Percentiles rank a stretch among this genome's conserved stretches.
Evolutionary conservation across 2,113 vertebrate genomes (phyloP).

Genomic region (Alethe castanea): DNA sequence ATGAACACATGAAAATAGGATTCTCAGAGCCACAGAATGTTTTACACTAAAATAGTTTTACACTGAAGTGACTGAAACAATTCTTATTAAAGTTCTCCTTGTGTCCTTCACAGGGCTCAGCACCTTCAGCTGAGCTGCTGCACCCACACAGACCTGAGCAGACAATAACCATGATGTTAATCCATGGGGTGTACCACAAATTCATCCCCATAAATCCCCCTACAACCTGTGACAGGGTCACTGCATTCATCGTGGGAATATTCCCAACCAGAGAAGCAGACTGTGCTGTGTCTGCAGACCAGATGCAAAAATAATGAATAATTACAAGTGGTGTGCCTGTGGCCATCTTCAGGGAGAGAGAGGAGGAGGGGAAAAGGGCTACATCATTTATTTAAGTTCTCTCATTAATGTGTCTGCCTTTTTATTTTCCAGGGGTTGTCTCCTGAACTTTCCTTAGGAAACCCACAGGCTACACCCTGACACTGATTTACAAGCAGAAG

Average conservation of each 20-base stretch:
- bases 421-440: not conserved
- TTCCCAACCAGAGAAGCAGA: not conserved
- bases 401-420: not conserved
- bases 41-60: not conserved
- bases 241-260: not conserved
- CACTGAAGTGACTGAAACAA: not conserved
- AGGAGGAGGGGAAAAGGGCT: accelerated
- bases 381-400: not conserved
- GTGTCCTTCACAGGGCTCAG: not conserved
- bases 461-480: not conserved
- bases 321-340: not conserved
- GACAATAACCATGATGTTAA: not conserved
- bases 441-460: not conserved
- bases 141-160: not conserved
- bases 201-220: not conserved
- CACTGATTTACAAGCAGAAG: not conserved
- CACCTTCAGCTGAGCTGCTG: not conserved
- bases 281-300: not conserved
- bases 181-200: not conserved
- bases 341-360: not conserved
- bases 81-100: not conserved
- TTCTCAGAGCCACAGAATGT: not conserved
- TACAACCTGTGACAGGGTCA: not conserved
- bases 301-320: not conserved
- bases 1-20: not conserved